Base-by-base conservation (phyloP, 2,797 vertebrate genomes). In the Amphiprion clarkii region DNA sequence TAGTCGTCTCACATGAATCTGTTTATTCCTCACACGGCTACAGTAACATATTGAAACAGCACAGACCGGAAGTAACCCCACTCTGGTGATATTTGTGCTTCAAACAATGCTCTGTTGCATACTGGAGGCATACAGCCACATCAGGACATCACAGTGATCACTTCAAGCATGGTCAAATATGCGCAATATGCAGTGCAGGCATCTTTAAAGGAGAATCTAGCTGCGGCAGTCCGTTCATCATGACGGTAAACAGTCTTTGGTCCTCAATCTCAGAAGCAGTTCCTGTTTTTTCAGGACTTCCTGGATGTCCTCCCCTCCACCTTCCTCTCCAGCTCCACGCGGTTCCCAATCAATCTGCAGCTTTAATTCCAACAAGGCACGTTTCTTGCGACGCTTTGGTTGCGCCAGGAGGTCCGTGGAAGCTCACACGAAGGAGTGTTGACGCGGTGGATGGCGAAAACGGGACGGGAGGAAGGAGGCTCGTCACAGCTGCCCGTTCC, bases 401-500 rank as follows among this genome's bases (percentile, higher is more conserved):
- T 57, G 71, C 62, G 64, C 46, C 68, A 44, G 27, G 49, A 27
- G 19, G 40, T 71, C 54, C 66, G 1, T 0, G 3, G 21, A 2
- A 60, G 49, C 44, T 36, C 57, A 48, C 27, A 4, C 10, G 7
- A 29, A 11, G 39, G 19, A 4, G 31, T 16, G 51, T 13, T 11
- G 21, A 52, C 17, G 58, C 60, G 25, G 52, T 59, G 60, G 73
- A 53, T 36, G 68, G 39, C 4, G 54, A 42, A 21, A 25, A 16
- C 8, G 14, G 21, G 36, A 51, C 31, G 17, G 11, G 51, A 11
- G 51, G 2, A 3, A 19, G 17, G 7, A 21, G 60, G 51, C 33
- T 36, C 19, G 16, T 94, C 94, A 98, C 52, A 96, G 91, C 65
- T 93, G 95, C 42, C 92, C 96, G 70, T 95, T 96, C 82, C 95